Evolutionary conservation across 2,888 invertebrate genomes (phyloP), one percentile per base, ranked within the genome.

Genomic region (Oxycera nigricornis): DNA sequence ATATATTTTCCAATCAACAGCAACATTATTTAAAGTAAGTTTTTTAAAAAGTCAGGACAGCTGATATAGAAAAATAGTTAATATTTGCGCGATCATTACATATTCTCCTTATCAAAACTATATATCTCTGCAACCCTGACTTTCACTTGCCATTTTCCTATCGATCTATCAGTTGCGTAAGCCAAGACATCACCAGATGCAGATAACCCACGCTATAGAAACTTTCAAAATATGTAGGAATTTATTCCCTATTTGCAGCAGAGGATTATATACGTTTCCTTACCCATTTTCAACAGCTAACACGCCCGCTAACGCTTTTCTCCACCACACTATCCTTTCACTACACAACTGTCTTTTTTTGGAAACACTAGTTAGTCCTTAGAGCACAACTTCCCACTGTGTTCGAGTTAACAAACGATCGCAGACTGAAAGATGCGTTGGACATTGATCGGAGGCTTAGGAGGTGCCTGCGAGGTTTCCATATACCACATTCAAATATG

Each of bases 391-490:
- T 62, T 17, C 6, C 55, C 55, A 70, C 70, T 52, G 55, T 52
- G 55, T 31, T 35, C 55, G 35, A 35, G 30, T 31, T 14, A 70
- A 70, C 55, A 52, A 17, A 20, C 55, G 55, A 52, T 70, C 55
- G 22, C 55, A 30, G 31, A 70, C 70, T 70, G 46, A 70, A 65
- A 70, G 52, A 55, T 55, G 31, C 55, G 55, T 14, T 70, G 70
- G 70, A 70, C 70, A 31, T 70, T 55, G 70, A 52, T 70, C 70
- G 35, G 31, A 68, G 20, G 30, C 50, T 67, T 68, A 68, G 68
- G 50, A 46, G 55, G 55, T 55, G 55, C 24, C 55, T 24, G 24
- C 20, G 20, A 55, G 22, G 24, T 55, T 4, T 55, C 24, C 55
- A 24, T n/a, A 3, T 22, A 17, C 22, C 55, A 17, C 22, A 22